Evolutionary conservation across 2,888 invertebrate genomes (phyloP), one percentile per base, ranked within the genome.

Genomic region (Salpingus planirostris): DNA sequence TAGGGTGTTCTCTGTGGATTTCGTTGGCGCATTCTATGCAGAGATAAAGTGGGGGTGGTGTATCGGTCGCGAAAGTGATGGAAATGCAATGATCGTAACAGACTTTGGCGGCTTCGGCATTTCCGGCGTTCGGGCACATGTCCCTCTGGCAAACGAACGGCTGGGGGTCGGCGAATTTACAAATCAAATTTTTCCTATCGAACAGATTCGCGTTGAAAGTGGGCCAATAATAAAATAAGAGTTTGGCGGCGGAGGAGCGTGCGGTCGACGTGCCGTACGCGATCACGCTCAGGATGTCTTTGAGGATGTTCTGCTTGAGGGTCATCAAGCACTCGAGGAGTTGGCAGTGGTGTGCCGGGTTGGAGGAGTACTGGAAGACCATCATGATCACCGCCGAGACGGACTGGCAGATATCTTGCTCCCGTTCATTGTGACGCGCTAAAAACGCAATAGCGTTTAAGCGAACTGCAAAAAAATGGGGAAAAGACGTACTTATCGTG

Each of bases 191-290:
- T 55, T 87, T 85, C 31, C 91, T 73, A 60, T 96, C 96, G 52
- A 91, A 87, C 3, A 92, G 75, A 56, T 88, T 87, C 13, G 93
- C 87, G 65, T 96, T 93, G 55, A 97, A 86, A 2, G 95, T 88
- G 3, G 98, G 98, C 96, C 97, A 98, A 65, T 98, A 98, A 69
- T 96, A 93, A 68, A 98, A 97, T 27, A 98, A 74, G 21, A 98
- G 72, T 67, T 96, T 93, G 30, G 93, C 93, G 1, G 97, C 97
- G 0, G 93, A 91, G n/a, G 90, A 80, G 29, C 95, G 69, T 0
- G 96, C 89, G 29, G 86, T 83, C 43, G 89, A 82, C 0, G 97
- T 95, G 24, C 98, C 98, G 65, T 96, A 91, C 7, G 97, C 96
- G 43, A 97, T 87, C 15, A 96, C 93, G 60, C 90, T 88, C 15